Conservation (phyloP, 2,888 invertebrate species). For the Antheraea assamensis region DNA sequence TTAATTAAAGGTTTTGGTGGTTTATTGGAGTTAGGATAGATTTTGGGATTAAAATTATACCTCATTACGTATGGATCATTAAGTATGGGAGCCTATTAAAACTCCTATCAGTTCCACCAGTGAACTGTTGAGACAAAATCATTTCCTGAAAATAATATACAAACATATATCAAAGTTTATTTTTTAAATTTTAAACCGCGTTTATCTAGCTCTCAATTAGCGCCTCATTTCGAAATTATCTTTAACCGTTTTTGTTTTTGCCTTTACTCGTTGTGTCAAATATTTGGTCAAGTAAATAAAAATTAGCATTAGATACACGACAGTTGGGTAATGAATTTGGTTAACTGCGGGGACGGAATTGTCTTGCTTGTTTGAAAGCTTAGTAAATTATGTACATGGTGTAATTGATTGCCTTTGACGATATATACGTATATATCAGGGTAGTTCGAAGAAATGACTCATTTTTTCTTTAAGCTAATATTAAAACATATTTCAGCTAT, state of each 20-base stretch:
- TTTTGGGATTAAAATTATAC: too few species aligned
- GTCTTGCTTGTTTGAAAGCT: background rate
- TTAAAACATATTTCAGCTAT: background rate
- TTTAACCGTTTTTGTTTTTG: background rate
- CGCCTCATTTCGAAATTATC: background rate
- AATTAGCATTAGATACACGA: background rate
- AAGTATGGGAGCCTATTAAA: too few species aligned
- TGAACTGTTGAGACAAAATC: too few species aligned
- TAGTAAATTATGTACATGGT: background rate
- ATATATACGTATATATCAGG: too few species aligned
- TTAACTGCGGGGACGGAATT: background rate
- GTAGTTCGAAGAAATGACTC: too few species aligned
- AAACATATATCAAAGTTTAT: background rate
- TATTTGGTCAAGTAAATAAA: background rate
- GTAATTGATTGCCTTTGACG: background rate
- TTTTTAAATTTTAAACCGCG: background rate
- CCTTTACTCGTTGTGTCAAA: constrained; percentile 2
- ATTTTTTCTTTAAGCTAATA: too few species aligned
- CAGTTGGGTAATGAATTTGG: background rate
- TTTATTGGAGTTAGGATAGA: too few species aligned
- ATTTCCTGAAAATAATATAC: background rate
- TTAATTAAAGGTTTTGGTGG: too few species aligned
- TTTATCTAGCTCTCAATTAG: background rate
- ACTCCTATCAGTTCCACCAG: too few species aligned
- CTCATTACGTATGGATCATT: too few species aligned